phyloP scores from a whole-genome alignment of 2,113 vertebrate genomes.

The Phyllostomus discolor region DNA sequence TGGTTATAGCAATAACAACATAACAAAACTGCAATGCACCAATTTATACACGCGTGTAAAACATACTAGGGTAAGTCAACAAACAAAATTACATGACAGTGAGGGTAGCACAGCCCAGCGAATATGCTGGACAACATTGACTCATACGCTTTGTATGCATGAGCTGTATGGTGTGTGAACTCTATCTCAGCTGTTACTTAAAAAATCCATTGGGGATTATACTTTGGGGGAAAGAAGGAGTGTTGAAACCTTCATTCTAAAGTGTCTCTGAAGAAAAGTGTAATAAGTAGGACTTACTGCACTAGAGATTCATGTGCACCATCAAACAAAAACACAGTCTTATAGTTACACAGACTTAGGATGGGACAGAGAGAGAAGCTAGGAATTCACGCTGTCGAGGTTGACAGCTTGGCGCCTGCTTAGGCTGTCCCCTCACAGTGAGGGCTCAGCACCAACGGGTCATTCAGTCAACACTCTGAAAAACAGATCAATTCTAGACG shows the following conservation, averaged over 20 bases:
- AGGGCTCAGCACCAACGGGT: neutral
- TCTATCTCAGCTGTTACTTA: neutral
- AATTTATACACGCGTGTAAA: neutral
- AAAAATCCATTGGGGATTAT: neutral
- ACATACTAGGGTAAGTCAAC: neutral
- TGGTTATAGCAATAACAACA: neutral
- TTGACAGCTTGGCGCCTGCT: neutral
- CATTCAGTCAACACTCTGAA: neutral
- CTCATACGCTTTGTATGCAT: too few species aligned
- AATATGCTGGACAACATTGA: neutral
- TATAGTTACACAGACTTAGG: too few species aligned
- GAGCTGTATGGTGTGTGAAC: neutral
- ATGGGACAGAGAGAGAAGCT: neutral
- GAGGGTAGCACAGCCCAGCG: neutral
- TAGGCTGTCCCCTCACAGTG: neutral
- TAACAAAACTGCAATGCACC: neutral
- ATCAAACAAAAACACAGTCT: neutral
- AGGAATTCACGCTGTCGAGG: neutral
- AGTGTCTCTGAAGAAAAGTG: neutral
- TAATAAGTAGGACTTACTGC: neutral
- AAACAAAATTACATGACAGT: neutral
- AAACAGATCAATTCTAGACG: neutral
- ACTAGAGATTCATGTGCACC: too few species aligned
- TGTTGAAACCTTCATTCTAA: neutral
- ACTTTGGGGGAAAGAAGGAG: neutral